phyloP scores from a whole-genome alignment of 2,888 invertebrate genomes.

The Tholera decimalis region DNA sequence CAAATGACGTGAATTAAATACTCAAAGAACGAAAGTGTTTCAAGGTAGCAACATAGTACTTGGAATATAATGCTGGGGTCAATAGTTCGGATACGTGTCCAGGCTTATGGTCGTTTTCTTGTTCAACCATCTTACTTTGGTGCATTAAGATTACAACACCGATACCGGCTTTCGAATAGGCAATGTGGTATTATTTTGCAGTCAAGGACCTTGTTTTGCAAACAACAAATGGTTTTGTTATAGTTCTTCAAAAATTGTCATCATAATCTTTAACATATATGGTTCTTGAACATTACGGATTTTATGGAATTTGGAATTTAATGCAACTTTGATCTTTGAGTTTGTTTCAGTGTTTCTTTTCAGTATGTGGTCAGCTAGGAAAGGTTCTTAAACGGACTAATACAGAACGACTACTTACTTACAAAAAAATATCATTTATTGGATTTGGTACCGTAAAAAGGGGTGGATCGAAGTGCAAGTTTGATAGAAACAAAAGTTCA shows the following conservation, averaged over 20 bases:
- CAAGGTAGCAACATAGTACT: constrained; percentile 73
- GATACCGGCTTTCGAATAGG: constrained; percentile 37
- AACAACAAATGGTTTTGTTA: not conserved
- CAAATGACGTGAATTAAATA: constrained; percentile 73
- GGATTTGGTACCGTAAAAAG: too few species aligned
- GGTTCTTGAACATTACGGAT: too few species aligned
- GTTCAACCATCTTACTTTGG: constrained; percentile 44
- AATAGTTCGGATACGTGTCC: constrained; percentile 75
- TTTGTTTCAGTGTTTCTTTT: too few species aligned
- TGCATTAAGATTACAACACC: constrained; percentile 33
- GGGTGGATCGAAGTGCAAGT: too few species aligned
- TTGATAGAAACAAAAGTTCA: too few species aligned
- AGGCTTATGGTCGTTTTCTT: constrained; percentile 57
- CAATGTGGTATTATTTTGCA: constrained; percentile 9
- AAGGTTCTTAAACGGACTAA: too few species aligned
- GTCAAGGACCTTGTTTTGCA: constrained; percentile 7
- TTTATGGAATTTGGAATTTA: too few species aligned
- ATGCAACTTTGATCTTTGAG: too few species aligned
- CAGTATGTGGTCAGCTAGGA: too few species aligned
- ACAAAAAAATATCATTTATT: too few species aligned
- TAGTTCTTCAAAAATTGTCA: not conserved
- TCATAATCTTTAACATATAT: too few species aligned
- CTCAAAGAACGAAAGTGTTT: constrained; percentile 82
- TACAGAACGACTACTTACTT: too few species aligned
- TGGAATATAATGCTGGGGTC: constrained; percentile 70